Evolutionary conservation across 2,797 vertebrate genomes (phyloP), one percentile per base, ranked within the genome.

Genomic region (Anguilla anguilla): DNA sequence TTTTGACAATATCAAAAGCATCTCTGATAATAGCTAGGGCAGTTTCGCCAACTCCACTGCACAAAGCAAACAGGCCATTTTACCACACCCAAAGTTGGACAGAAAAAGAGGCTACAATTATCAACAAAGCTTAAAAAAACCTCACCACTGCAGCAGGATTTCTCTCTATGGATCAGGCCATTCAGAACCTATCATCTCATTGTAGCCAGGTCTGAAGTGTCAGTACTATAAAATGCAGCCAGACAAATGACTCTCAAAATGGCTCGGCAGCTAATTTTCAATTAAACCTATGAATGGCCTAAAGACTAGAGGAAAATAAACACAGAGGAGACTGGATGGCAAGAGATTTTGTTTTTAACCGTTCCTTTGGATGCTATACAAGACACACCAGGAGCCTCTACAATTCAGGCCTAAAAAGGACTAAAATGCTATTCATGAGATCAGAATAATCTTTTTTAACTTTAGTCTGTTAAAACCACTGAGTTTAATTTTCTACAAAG

Each of bases 1-100:
- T 99, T 99, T 99, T 99, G 97, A 99, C 99, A 99, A 99, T 98
- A 99, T 99, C 98, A 99, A 99, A 98, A 99, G 98, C 99, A 98
- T 99, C 97, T 98, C 98, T 98, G 97, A 98, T 99, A 99, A 99
- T 99, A 97, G 97, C 95, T 95, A 95, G 97, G 97, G 98, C 97
- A 93, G 97, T 96, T 96, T 96, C 96, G 97, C 97, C 97, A 97
- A 97, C 96, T 96, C 96, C 96, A 90, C 95, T 92, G 96, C 97
- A 96, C 96, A 96, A 96, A 98, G 98, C 98, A 98, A 98, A 98
- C 97, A 97, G 97, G 97, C 98, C 98, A 97, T 97, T 98, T 98
- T 97, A 97, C 97, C 97, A 97, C 96, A 98, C 98, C 97, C 97
- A 96, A 97, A 97, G 97, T 98, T 99, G 97, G 98, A 97, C 97